A percentile compares a stretch with the other conserved stretches of the same genome.
phyloP scores from a whole-genome alignment of 2,113 vertebrate species.

The Myotis davidii region DNA sequence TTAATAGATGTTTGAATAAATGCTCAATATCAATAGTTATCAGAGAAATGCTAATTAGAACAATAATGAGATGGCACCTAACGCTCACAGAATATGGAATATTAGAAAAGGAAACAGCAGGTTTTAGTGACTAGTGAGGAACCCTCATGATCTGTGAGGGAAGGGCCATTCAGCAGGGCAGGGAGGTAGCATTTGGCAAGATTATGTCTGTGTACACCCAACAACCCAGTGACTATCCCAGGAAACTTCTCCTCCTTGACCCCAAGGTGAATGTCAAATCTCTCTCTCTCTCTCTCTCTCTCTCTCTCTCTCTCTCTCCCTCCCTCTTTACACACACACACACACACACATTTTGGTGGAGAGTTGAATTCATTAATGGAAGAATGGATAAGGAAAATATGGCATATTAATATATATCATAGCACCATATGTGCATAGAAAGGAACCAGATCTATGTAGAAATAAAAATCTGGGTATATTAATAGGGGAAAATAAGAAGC shows the following conservation, averaged over 20 bases:
- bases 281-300: background rate
- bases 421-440: background rate
- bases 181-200: background rate
- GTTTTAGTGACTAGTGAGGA: background rate
- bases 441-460: background rate
- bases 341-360: background rate
- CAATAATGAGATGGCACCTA: background rate
- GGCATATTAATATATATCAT: background rate
- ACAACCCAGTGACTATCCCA: background rate
- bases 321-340: no score
- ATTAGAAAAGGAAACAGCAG: background rate
- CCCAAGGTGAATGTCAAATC: background rate
- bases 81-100: background rate
- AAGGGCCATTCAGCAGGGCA: background rate
- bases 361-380: background rate
- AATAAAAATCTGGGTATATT: background rate
- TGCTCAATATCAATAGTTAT: background rate
- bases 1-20: background rate
- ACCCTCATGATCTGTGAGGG: no score
- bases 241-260: background rate
- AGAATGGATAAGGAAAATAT: background rate
- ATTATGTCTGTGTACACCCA: background rate
- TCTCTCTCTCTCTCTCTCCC: no score
- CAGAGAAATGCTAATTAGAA: background rate
- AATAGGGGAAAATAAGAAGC: background rate